phyloP scores from a whole-genome alignment of 2,113 vertebrate species.

The Sinocyclocheilus anophthalmus region DNA sequence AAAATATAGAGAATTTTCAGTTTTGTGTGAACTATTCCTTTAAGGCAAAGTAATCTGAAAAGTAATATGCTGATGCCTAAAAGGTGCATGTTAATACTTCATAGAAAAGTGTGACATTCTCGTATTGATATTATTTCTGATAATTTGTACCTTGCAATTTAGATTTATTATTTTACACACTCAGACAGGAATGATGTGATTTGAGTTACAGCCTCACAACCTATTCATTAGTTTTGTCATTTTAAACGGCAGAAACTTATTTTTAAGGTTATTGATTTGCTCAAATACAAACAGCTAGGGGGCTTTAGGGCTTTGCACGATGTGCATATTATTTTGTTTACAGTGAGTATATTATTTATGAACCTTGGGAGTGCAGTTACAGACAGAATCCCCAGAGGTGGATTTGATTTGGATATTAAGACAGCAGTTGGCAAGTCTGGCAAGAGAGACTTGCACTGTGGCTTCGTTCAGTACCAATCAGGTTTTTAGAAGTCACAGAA shows the following conservation, averaged over 20 bases:
- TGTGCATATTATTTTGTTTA: conserved; percentile 38
- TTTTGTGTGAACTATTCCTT: neutral
- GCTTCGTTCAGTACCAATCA: neutral
- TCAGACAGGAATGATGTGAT: neutral
- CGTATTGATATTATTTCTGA: neutral
- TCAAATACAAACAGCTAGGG: conserved; percentile 19
- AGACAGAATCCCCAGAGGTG: conserved; percentile 11
- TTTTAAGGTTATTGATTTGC: conserved; percentile 31
- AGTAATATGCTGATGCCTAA: neutral
- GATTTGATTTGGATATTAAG: conserved; percentile 6
- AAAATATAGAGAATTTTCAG: neutral
- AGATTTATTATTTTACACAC: conserved; percentile 13
- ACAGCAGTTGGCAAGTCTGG: neutral
- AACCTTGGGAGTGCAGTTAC: conserved; percentile 7
- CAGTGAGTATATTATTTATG: conserved; percentile 38
- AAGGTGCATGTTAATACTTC: neutral
- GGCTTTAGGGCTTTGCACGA: neutral
- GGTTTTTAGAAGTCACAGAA: neutral
- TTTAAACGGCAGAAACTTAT: neutral
- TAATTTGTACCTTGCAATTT: neutral
- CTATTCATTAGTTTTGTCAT: conserved; percentile 12
- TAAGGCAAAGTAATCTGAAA: neutral
- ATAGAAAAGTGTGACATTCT: neutral
- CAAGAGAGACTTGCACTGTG: neutral
- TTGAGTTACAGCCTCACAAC: neutral